Evolutionary conservation across 2,797 vertebrate genomes (phyloP), one percentile per base, ranked within the genome.

Genomic region (Erithacus rubecula): DNA sequence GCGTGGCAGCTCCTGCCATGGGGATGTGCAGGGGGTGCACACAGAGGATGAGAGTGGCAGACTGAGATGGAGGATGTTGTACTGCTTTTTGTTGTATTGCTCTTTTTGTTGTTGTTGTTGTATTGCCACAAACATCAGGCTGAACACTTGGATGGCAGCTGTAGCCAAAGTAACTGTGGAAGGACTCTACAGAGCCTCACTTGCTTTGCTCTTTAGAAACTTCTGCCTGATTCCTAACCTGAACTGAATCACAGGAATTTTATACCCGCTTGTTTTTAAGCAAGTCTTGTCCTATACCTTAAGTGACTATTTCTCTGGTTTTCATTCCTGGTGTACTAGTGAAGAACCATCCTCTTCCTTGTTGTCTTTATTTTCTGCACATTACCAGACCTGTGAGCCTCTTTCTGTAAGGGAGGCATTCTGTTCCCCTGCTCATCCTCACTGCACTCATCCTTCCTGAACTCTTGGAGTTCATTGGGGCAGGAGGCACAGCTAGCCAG

Each of bases 1-100:
- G 0, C 0, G 1, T 15, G 20, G 16, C 36, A n/a, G 22, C 39
- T 69, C 32, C 69, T 59, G 56, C 1, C 0, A 6, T 37, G 16
- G 19, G 58, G 18, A 10, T 11, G 39, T 59, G 47, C 29, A 0
- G 0, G 34, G 49, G 23, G 2, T 59, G 43, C 85, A 30, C 34
- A 11, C 11, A 24, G 49, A 71, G 52, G 22, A 15, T 20, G 6
- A 16, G 32, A 65, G 47, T 32, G 56, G n/a, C 52, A 32, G 23
- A 16, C 15, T 30, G 51, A 39, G 59, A 14, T 2, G 2, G 27
- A 43, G 36, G 59, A 14, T 2, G 2, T 20, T 68, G 23, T 24
- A 1, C 5, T 83, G 21, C 72, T 43, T 69, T 44, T 44, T 2
- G 2, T 20, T 68, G 21, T 27, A 1, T 6, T 83, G 21, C 72